Conservation (phyloP, 2,888 invertebrate species). For the Euplagia quadripunctaria region DNA sequence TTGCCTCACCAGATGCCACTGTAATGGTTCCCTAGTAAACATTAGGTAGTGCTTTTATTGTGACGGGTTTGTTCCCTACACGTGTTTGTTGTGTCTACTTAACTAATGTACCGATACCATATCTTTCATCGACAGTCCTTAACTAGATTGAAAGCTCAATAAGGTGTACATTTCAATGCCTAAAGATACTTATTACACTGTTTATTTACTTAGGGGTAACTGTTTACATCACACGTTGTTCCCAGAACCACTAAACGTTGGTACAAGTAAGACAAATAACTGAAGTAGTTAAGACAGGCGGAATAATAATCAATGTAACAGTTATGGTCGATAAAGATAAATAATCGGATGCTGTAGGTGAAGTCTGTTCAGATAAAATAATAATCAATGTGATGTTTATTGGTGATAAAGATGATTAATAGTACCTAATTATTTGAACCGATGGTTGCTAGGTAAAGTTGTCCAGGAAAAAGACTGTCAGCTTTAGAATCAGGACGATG, state of each 20-base stretch:
- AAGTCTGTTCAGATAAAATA: background rate
- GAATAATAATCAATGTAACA: conserved; percentile 11
- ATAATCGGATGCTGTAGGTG: conserved; percentile 7
- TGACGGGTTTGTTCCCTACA: background rate
- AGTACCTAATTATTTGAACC: background rate
- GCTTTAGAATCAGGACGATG: background rate
- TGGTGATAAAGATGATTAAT: conserved; percentile 4
- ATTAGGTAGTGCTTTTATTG: background rate
- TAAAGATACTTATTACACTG: background rate
- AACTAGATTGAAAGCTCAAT: conserved; percentile 10
- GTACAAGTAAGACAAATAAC: conserved; percentile 12
- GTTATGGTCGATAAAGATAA: background rate
- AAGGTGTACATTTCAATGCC: conserved; percentile 14
- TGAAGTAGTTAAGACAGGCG: background rate
- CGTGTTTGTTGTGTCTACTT: conserved; percentile 1
- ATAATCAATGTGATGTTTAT: conserved; percentile 5
- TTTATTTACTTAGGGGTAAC: conserved; percentile 7
- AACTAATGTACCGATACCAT: too few relatives aligned
- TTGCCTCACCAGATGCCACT: background rate
- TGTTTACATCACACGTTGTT: conserved; percentile 17
- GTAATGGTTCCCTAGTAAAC: background rate
- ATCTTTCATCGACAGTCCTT: background rate
- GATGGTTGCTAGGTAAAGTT: background rate
- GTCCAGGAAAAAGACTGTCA: background rate
- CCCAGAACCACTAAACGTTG: conserved; percentile 11